Evolutionary conservation across 1,140 invertebrate species (phyloP).

Genomic region (Hycleus phaleratus): DNA sequence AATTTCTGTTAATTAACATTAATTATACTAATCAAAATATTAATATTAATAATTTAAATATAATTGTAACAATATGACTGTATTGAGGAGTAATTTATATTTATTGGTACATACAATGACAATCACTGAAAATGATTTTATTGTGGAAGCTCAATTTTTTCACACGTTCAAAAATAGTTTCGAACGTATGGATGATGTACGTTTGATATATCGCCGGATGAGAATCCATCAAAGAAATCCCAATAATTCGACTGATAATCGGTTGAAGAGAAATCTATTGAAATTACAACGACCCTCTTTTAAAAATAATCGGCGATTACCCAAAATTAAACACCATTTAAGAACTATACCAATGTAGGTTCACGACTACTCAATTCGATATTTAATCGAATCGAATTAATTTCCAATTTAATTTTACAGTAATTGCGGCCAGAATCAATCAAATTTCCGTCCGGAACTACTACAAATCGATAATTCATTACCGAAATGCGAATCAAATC

Average conservation of each 20-base stretch:
- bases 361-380: not conserved
- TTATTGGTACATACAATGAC: slow-evolving; percentile 39
- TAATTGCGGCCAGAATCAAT: too few species aligned
- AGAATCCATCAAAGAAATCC: slow-evolving; percentile 19
- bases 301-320: slow-evolving; percentile 31
- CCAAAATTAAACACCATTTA: slow-evolving; percentile 35
- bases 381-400: too few species aligned
- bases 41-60: too few species aligned
- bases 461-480: too few species aligned
- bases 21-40: too few species aligned
- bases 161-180: slow-evolving; percentile 27
- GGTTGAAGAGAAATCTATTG: slow-evolving; percentile 22
- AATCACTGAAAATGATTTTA: slow-evolving; percentile 34
- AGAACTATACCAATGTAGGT: slow-evolving; percentile 37
- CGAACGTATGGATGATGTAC: slow-evolving; percentile 11
- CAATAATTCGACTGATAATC: not conserved
- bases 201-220: slow-evolving; percentile 31
- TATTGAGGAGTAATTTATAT: slow-evolving; percentile 18
- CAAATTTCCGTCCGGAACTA: too few species aligned
- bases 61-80: not conserved
- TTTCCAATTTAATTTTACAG: too few species aligned
- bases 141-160: slow-evolving; percentile 37
- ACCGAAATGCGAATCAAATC: too few species aligned
- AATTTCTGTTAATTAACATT: too few species aligned
- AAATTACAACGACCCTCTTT: slow-evolving; percentile 19